Conservation (phyloP, 2,113 vertebrate species). For the Microcebus tavaratra region DNA sequence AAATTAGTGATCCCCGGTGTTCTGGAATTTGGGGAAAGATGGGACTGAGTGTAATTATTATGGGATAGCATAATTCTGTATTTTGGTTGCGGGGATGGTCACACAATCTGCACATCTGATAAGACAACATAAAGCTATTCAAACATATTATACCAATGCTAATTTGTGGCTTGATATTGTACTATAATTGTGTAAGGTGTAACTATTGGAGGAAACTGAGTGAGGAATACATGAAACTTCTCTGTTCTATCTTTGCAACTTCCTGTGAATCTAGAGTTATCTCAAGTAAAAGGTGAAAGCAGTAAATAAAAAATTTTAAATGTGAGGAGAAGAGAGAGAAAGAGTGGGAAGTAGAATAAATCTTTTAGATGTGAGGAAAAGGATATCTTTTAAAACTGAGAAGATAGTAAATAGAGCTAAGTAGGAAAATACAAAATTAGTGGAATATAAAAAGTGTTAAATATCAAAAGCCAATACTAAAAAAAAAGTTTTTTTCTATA, state of each 20-base stretch:
- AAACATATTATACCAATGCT: neutral
- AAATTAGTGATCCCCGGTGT: neutral
- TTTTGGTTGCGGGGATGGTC: neutral
- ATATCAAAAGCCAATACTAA: neutral
- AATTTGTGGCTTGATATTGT: neutral
- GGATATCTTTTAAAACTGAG: neutral
- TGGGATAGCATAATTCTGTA: neutral
- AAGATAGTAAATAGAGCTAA: neutral
- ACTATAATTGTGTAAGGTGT: no score
- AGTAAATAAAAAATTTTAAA: neutral
- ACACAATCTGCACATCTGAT: neutral
- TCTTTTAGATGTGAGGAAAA: neutral
- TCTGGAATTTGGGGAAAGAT: neutral
- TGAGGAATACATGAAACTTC: neutral
- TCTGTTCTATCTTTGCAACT: neutral
- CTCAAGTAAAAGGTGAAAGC: neutral
- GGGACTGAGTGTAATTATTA: neutral
- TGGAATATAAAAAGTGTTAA: neutral
- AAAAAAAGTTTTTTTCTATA: neutral
- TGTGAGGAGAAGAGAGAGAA: neutral
- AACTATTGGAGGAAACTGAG: neutral
- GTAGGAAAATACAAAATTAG: neutral
- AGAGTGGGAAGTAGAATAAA: neutral
- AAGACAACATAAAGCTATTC: neutral
- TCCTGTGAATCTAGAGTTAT: neutral